Base-by-base conservation (phyloP, 2,113 vertebrate species). In the Poecilia latipinna region DNA sequence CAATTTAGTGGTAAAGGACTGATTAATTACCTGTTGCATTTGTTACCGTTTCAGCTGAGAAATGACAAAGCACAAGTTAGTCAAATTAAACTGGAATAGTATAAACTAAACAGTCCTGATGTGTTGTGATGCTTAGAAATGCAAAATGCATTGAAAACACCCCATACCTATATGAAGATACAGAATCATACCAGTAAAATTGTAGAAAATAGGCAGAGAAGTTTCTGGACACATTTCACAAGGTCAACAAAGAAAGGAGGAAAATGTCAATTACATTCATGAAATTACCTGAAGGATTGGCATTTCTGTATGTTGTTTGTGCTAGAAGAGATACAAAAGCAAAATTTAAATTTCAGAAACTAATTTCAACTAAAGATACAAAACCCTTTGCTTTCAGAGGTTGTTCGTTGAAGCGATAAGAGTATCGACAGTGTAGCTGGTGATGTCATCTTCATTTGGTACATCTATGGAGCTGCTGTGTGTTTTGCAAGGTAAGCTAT, bases 21-120 rank as follows among this genome's bases (percentile, higher is more conserved):
- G 29, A n/a, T 12, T 29, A 0, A n/a, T 12, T 29, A 0, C 35
- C n/a, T 44, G 24, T 67, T 42, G 37, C 1, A 65, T 37, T 65
- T 12, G 1, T 28, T 15, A 35, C 11, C 51, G 32, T 29, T 74
- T 82, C 75, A 79, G 72, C 78, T 77, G 19, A 17, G 79, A 76
- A 66, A 31, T 24, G 61, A 6, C 24, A 61, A 61, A 29, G 60
- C 26, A 61, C 11, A 61, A 29, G 12, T 29, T 28, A 13, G 1
- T 61, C 28, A 12, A 28, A 13, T 61, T 28, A 28, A 61, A 28
- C 13, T 19, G 17, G 15, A 42, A 42, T 15, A 42, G 12, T 4
- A 12, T 37, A 12, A 42, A 4, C 12, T 15, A 42, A 42, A 15
- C 4, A 42, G 3, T 15, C 39, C 39, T 42, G 13, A 22, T 54